A percentile compares a stretch with the other conserved stretches of the same genome.
Conservation (phyloP, 2,888 invertebrate genomes). For the Melanchra persicariae region DNA sequence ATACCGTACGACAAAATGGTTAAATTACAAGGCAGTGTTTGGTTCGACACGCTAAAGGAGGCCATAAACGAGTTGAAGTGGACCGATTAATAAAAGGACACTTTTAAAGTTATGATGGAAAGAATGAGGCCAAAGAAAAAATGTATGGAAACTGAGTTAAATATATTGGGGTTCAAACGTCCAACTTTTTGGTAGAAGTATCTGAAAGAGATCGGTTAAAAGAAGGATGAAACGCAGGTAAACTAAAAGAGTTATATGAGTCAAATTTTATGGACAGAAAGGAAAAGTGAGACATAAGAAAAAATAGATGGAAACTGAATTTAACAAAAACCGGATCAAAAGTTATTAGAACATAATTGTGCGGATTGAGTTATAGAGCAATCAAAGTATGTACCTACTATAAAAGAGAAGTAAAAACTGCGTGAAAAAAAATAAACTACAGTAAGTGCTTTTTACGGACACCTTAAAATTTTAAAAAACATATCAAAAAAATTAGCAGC, state of each 20-base stretch:
- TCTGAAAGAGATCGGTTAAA: neutral
- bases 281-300: no score
- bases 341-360: no score
- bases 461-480: neutral
- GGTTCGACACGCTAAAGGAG: constrained; percentile 72
- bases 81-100: constrained; percentile 43
- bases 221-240: no score
- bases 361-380: no score
- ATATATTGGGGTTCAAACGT: neutral
- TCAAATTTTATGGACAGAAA: no score
- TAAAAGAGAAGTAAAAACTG: no score
- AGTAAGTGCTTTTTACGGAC: neutral
- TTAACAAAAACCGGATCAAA: no score
- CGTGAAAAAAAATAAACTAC: no score
- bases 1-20: constrained; percentile 87
- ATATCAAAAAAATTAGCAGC: constrained; percentile 1
- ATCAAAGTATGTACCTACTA: no score
- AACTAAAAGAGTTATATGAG: no score
- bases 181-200: neutral
- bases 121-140: neutral
- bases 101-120: constrained; percentile 13
- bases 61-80: constrained; percentile 53
- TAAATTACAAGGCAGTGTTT: constrained; percentile 75
- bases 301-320: no score
- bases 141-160: neutral